Evolutionary conservation across 2,888 invertebrate species (phyloP).

Genomic region (Aphelenchoides bicaudatus): DNA sequence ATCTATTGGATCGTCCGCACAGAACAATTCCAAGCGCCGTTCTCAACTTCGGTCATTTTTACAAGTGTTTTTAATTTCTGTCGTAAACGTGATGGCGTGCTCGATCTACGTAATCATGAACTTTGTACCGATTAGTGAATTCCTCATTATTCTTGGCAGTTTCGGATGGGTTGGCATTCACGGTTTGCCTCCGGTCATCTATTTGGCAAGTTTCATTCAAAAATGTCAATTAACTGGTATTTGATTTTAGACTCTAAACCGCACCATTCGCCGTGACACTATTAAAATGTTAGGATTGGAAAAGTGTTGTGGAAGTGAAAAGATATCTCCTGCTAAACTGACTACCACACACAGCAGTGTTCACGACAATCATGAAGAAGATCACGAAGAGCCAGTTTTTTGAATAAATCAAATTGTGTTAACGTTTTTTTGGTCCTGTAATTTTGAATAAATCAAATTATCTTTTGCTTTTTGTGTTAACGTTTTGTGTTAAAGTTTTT

Average conservation of each 20-base stretch:
- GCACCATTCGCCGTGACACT: slow-evolving; percentile 7
- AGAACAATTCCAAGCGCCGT: neutral
- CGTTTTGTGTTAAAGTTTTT: too few species aligned
- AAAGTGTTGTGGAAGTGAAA: too few species aligned
- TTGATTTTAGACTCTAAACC: slow-evolving; percentile 5
- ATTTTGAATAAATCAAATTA: too few species aligned
- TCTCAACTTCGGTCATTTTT: slow-evolving; percentile 1
- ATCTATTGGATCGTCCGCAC: neutral
- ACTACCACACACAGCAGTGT: too few species aligned
- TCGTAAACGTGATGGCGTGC: slow-evolving; percentile 3
- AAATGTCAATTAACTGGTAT: too few species aligned
- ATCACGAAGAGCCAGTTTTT: too few species aligned
- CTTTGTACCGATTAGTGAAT: neutral
- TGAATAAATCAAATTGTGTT: too few species aligned
- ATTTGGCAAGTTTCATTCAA: too few species aligned
- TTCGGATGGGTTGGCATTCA: slow-evolving; percentile 13
- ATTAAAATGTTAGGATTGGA: neutral
- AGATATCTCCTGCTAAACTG: too few species aligned
- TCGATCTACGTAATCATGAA: slow-evolving; percentile 26
- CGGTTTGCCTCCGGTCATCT: slow-evolving; percentile 12
- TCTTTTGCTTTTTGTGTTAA: too few species aligned
- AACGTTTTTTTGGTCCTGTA: too few species aligned
- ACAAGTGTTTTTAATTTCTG: slow-evolving; percentile 2
- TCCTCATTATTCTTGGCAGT: neutral
- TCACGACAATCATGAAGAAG: too few species aligned